These are phyloP conservation scores for Saimiri boliviensis DNA, from an alignment of 2,113 vertebrate genomes.

Conservation along the genomic window DNA sequence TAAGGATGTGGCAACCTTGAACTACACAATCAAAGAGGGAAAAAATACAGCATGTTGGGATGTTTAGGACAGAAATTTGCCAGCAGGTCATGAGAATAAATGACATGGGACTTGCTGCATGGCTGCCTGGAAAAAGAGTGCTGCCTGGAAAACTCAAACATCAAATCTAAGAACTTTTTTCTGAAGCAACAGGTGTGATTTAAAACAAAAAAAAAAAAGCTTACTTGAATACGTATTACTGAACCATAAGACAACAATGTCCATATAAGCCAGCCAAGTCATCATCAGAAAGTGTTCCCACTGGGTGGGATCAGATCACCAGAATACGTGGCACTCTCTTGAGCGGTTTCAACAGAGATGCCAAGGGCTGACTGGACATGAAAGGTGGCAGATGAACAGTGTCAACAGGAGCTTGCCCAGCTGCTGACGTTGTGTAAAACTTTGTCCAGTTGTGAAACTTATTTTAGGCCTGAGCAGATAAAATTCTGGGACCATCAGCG, in stretches of 20 bases:
- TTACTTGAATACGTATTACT: neutral
- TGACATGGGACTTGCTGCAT: neutral
- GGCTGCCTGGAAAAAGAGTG: neutral
- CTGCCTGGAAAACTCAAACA: neutral
- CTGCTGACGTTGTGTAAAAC: constrained; percentile 52
- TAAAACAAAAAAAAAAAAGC: too few relatives aligned
- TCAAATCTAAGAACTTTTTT: neutral
- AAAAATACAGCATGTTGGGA: neutral
- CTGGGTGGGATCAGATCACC: constrained; percentile 48
- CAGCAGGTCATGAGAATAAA: neutral
- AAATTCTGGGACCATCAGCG: constrained; percentile 7
- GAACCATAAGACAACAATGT: neutral
- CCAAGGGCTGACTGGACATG: constrained; percentile 44
- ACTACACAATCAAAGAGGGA: neutral
- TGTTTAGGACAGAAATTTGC: neutral
- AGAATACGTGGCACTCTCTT: constrained; percentile 55
- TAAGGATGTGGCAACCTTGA: neutral
- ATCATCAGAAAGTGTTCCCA: constrained; percentile 42
- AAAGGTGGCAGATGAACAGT: constrained; percentile 55
- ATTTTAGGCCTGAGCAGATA: neutral
- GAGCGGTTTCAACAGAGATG: constrained; percentile 40
- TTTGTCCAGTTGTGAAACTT: constrained; percentile 34
- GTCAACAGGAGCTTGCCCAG: constrained; percentile 20
- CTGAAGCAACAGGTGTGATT: constrained; percentile 1
- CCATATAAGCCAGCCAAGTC: neutral